phyloP scores from a whole-genome alignment of 1,140 invertebrate species.

The Drosophila sechellia region DNA sequence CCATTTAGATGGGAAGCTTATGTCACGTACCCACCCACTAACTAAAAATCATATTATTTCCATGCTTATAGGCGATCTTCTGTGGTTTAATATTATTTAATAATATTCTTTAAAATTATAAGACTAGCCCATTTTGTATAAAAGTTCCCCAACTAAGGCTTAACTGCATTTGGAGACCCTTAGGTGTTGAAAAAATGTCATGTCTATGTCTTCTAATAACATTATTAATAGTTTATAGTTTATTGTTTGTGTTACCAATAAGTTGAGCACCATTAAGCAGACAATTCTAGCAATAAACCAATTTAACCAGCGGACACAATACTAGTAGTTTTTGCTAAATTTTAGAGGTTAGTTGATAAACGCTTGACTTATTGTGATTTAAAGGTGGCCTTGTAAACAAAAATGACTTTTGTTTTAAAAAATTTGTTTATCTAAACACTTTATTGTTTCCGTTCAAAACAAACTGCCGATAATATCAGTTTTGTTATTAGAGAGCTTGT shows the following conservation, averaged over 20 bases:
- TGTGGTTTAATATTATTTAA: neutral
- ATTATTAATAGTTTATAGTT: neutral
- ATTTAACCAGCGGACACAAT: neutral
- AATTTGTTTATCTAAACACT: neutral
- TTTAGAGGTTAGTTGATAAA: too few species aligned
- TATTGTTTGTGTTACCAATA: neutral
- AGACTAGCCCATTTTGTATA: neutral
- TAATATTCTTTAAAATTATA: neutral
- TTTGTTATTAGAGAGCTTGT: neutral
- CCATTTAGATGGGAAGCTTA: constrained; percentile 3
- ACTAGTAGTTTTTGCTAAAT: neutral
- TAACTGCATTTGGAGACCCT: too few species aligned
- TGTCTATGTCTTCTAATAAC: neutral
- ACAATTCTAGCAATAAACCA: neutral
- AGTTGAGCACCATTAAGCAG: neutral
- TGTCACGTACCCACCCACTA: neutral
- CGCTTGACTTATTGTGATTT: too few species aligned
- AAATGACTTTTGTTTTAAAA: too few species aligned
- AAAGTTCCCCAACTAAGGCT: neutral
- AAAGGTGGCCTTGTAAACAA: too few species aligned
- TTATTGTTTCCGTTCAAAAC: neutral
- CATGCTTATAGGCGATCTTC: neutral
- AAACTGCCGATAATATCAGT: neutral
- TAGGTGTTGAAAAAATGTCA: neutral
- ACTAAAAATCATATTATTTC: neutral